phyloP scores from a whole-genome alignment of 64 coral and sea anemone species.

The Actinia tenebrosa region DNA sequence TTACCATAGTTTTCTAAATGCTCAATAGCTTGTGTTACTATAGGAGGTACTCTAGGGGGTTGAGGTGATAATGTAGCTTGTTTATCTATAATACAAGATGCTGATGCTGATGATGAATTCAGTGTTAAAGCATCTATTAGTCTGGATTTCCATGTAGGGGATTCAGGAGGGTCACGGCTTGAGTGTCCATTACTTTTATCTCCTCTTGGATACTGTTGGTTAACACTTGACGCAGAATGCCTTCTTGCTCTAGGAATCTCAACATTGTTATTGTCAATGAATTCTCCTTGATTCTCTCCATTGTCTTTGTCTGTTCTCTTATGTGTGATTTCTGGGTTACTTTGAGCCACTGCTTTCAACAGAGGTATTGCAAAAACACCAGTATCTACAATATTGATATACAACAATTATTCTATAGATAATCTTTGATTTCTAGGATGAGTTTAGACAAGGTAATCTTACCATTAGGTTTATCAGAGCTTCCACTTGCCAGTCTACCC shows the following conservation, averaged over 20 bases:
- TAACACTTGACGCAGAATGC: slow-evolving; percentile 71
- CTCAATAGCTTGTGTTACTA: slow-evolving; percentile 79
- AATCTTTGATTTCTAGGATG: neutral
- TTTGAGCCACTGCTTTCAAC: slow-evolving; percentile 66
- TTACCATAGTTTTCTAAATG: slow-evolving; percentile 73
- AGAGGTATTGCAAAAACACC: slow-evolving; percentile 89
- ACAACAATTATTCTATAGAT: neutral
- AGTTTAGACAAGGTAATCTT: neutral
- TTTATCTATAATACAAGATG: slow-evolving; percentile 81
- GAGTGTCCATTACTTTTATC: slow-evolving; percentile 18
- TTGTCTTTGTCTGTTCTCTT: slow-evolving; percentile 13
- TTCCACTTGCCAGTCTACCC: slow-evolving; percentile 18
- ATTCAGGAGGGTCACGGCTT: slow-evolving; percentile 51
- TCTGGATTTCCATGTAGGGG: slow-evolving; percentile 82
- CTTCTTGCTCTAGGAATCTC: slow-evolving; percentile 55
- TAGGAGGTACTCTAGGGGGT: slow-evolving; percentile 69
- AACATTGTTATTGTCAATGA: slow-evolving; percentile 24
- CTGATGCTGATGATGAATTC: slow-evolving; percentile 75
- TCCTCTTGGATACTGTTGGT: slow-evolving; percentile 56
- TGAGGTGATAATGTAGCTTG: slow-evolving; percentile 36
- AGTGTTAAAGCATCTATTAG: slow-evolving; percentile 87
- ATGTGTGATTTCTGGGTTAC: slow-evolving; percentile 22
- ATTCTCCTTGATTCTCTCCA: slow-evolving; percentile 32
- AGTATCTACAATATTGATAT: slow-evolving; percentile 45
- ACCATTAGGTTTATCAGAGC: slow-evolving; percentile 61